phyloP scores from a whole-genome alignment of 2,113 vertebrate genomes.

The Chionodraco myersi region DNA sequence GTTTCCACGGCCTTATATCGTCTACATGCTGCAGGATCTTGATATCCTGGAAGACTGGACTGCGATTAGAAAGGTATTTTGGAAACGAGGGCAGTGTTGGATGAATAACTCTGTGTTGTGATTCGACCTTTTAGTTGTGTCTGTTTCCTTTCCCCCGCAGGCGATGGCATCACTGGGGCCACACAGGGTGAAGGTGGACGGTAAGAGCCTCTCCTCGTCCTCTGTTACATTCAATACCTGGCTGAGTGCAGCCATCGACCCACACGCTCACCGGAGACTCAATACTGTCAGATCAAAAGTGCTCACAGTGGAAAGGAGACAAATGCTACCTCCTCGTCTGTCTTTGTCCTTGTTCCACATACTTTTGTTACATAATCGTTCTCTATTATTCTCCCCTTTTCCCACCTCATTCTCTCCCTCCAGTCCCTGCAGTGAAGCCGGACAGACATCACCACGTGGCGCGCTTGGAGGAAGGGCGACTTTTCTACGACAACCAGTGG shows the following conservation, averaged over 20 bases:
- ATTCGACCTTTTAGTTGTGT: conserved; percentile 44
- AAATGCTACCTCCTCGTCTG: background rate
- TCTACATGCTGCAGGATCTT: conserved; percentile 98
- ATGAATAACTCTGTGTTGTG: background rate
- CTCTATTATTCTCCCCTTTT: background rate
- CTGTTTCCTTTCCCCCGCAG: conserved; percentile 74
- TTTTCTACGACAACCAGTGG: conserved; percentile 96
- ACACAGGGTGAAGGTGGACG: conserved; percentile 92
- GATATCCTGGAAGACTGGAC: conserved; percentile 99
- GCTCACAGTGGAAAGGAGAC: conserved; percentile 11
- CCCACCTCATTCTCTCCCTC: conserved; percentile 13
- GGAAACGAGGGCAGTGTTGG: background rate
- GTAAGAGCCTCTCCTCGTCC: conserved; percentile 81
- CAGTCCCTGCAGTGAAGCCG: conserved; percentile 88
- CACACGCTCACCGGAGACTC: conserved; percentile 8
- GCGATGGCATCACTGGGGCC: conserved; percentile 94
- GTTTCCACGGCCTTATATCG: conserved; percentile 93
- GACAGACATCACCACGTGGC: conserved; percentile 93
- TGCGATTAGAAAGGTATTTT: conserved; percentile 93
- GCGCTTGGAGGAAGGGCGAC: conserved; percentile 92
- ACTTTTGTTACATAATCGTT: background rate
- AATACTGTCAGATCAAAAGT: conserved; percentile 12
- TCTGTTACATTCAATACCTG: conserved; percentile 53
- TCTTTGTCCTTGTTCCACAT: background rate
- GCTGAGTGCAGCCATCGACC: conserved; percentile 48